Evolutionary conservation across 2,888 invertebrate genomes (phyloP).

Genomic region (Schizaphis graminum): DNA sequence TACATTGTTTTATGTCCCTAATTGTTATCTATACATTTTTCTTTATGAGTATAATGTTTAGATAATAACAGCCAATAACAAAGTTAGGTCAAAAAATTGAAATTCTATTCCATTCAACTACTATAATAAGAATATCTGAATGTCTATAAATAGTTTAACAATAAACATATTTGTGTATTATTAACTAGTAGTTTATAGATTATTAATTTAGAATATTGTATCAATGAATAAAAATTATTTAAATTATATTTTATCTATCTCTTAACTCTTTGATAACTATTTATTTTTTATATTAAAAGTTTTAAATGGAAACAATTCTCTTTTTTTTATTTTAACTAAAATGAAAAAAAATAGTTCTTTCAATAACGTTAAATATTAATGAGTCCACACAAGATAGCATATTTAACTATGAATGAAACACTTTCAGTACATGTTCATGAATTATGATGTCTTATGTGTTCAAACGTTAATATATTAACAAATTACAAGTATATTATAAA

Average conservation of each 20-base stretch:
- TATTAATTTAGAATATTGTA: too few species aligned
- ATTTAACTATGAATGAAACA: background rate
- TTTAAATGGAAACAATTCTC: background rate
- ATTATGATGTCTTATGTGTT: background rate
- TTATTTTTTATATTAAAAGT: background rate
- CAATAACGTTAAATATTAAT: background rate
- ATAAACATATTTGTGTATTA: too few species aligned
- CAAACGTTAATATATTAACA: background rate
- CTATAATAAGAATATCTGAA: background rate
- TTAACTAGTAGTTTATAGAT: too few species aligned
- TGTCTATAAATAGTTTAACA: too few species aligned
- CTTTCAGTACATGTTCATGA: background rate
- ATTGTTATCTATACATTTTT: background rate
- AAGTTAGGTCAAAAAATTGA: background rate
- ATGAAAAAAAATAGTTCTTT: background rate
- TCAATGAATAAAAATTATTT: too few species aligned
- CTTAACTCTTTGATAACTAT: too few species aligned
- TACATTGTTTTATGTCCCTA: background rate
- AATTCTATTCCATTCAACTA: background rate
- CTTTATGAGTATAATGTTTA: background rate
- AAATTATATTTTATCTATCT: too few species aligned
- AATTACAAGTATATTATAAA: background rate
- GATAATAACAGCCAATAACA: background rate
- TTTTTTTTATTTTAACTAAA: too few species aligned
- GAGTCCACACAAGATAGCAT: background rate